phyloP scores from a whole-genome alignment of 2,113 vertebrate species.

The Corapipo altera region DNA sequence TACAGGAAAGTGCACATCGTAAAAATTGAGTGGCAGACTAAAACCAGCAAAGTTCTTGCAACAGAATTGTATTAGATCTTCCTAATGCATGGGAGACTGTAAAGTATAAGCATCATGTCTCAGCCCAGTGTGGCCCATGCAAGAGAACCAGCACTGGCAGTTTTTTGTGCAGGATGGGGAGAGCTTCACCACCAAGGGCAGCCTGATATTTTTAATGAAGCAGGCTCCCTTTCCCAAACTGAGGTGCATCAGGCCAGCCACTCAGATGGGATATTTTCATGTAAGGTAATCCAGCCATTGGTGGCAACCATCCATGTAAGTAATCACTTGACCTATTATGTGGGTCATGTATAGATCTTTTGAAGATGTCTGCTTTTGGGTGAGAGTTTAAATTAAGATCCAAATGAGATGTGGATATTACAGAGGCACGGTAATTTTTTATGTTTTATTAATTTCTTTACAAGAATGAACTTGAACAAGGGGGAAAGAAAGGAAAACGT shows the following conservation, averaged over 20 bases:
- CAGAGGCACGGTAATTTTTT: not conserved
- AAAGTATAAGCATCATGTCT: not conserved
- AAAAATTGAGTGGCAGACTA: not conserved
- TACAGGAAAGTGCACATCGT: not conserved
- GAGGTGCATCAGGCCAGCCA: not conserved
- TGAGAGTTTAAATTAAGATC: not conserved
- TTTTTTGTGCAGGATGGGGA: not conserved
- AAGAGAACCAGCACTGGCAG: not conserved
- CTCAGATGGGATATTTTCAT: not conserved
- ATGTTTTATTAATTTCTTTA: not conserved
- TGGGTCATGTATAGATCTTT: not conserved
- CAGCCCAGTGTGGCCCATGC: rapidly evolving
- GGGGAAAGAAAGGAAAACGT: not conserved
- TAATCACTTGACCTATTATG: not conserved
- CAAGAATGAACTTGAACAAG: not conserved
- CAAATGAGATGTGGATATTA: not conserved
- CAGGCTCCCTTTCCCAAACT: not conserved
- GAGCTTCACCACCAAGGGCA: not conserved
- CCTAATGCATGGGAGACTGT: not conserved
- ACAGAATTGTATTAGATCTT: not conserved
- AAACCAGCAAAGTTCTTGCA: not conserved
- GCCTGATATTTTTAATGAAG: not conserved
- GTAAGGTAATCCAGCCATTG: not conserved
- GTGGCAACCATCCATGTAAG: not conserved
- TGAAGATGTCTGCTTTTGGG: not conserved